These are phyloP conservation scores for Nannobrachium achirus DNA, from an alignment of 2,113 vertebrate genomes.

Conservation along the genomic window DNA sequence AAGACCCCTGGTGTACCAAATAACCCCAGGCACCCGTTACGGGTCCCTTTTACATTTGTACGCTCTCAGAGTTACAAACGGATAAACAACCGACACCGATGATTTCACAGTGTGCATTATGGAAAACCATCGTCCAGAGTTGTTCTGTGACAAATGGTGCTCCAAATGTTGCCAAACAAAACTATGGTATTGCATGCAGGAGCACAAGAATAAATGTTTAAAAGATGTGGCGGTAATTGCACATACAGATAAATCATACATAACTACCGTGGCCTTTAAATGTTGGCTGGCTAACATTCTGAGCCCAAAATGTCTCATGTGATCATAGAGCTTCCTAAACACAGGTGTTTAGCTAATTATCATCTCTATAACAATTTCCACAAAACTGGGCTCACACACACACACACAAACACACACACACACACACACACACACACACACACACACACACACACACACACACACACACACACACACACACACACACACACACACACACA, in stretches of 20 bases:
- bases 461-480: not conserved
- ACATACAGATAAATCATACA: slow-evolving; percentile 19
- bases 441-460: slow-evolving; percentile 46
- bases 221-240: no score
- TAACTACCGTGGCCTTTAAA: slow-evolving; percentile 28
- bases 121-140: no score
- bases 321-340: slow-evolving; percentile 54
- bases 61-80: no score
- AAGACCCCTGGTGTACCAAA: no score
- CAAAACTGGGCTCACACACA: not conserved
- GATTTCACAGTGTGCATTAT: no score
- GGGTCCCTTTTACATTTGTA: no score
- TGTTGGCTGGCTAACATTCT: slow-evolving; percentile 31
- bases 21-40: no score
- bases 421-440: slow-evolving; percentile 58
- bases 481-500: slow-evolving; percentile 15
- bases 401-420: slow-evolving; percentile 15
- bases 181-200: no score
- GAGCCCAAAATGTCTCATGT: slow-evolving; percentile 59
- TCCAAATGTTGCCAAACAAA: no score
- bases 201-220: no score
- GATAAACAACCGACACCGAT: no score
- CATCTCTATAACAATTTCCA: not conserved
- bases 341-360: slow-evolving; percentile 51
- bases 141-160: no score